Base-by-base conservation (phyloP, 1,140 invertebrate genomes). In the Drosophila watanabei region DNA sequence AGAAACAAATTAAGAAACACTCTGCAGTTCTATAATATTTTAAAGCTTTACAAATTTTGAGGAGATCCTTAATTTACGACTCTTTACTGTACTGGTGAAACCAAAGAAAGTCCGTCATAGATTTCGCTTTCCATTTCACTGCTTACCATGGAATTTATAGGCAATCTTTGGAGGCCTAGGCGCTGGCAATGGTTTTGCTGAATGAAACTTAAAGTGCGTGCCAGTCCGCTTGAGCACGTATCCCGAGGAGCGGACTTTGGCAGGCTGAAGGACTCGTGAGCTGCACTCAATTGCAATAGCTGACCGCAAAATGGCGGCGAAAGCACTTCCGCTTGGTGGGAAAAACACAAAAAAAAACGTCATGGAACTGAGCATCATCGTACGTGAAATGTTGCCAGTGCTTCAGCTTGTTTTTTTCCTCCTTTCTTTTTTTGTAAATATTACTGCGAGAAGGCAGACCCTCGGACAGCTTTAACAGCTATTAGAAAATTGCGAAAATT, bases 401-500 rank as follows among this genome's bases (percentile, higher is more conserved):
- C 49, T 41, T 52, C n/a, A 52, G 33, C 78, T 80, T 81, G 68
- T 81, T 69, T 80, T n/a, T n/a, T 86, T 75, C 75, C 75, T 32
- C 33, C 6, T 16, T 16, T 20, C 30, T 20, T 30, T 14, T 61
- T 46, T 37, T 45, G 43, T 11, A 63, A 37, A 68, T 64, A 48
- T 32, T 32, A 32, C 32, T 62, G 13, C 51, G 28, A 37, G 35
- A 48, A 35, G 39, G 30, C 14, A 33, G 30, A 16, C 14, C 57
- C 35, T 30, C 39, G 24, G 59, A 62, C 51, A 66, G 86, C 79
- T 84, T 90, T 82, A 80, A 77, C 79, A 57, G 76, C 86, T 90
- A 90, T 90, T 90, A 90, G 86, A 90, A 90, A 90, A 90, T 90
- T 90, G 86, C 79, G 82, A 90, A 90, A 90, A 90, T 90, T 90